Base-by-base conservation (phyloP, 92 coral and sea anemone species). In the Bergia puertoricense region DNA sequence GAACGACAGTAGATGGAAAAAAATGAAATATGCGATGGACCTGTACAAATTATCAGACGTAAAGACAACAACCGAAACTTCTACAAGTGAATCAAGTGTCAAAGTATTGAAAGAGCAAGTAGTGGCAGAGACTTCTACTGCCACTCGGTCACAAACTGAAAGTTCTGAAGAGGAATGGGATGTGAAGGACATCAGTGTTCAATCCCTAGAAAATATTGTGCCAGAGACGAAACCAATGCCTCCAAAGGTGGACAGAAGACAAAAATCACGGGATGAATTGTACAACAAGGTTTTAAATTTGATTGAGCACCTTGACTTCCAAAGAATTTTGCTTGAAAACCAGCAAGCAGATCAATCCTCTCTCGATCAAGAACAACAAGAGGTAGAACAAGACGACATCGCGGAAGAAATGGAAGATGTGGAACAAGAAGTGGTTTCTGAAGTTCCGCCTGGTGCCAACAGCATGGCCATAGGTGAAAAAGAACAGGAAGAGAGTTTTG, bases 1-100 rank as follows among this genome's bases (percentile, higher is more conserved):
- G 50, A 85, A 81, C 9, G 97, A 94, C 67, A 43, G 80, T 85
- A 93, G 97, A 15, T 89, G 90, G 71, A 94, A 88, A 76, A 79
- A 89, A 90, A 72, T 94, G 11, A 71, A 50, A 16, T 76, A 72
- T 45, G 90, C 93, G 11, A 76, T 91, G 46, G 80, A 87, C 66
- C 43, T 50, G 45, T 93, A 79, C 90, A 79, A 54, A 57, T 84
- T 89, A 51, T 48, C 90, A 15, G 74, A 79, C 22, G 22, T 22
- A 39, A 5, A 45, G 40, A 15, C 56, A 43, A 3, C 13, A 89
- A 66, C 83, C 40, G 8, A 54, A 40, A 2, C 46, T 45, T 15
- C 84, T 65, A 54, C 45, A 43, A 41, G 57, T 75, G 22, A 86
- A 88, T 10, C 86, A 56, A 59, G 57, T 78, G 4, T n/a, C 83